A percentile compares a stretch with the other conserved stretches of the same genome.
These are phyloP conservation scores for Rotaria socialis DNA, from an alignment of 2,888 invertebrate species.

Conservation along the genomic window DNA sequence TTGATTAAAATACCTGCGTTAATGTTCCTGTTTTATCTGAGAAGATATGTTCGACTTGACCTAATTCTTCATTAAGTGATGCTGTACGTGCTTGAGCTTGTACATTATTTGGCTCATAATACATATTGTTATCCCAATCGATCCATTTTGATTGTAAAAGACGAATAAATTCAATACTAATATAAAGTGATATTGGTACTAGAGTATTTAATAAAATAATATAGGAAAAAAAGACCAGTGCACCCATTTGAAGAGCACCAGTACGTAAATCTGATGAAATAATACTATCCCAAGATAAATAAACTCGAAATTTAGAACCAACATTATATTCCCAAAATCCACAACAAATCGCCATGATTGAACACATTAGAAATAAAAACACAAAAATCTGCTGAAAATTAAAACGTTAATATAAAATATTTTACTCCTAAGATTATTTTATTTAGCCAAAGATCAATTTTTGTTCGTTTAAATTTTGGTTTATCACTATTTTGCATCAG, in stretches of 20 bases:
- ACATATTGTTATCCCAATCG: constrained; percentile 98
- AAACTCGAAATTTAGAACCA: constrained; percentile 66
- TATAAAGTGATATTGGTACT: constrained; percentile 94
- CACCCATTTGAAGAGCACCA: constrained; percentile 73
- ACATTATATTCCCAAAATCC: constrained; percentile 94
- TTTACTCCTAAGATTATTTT: constrained; percentile 85
- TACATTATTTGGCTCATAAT: constrained; percentile 75
- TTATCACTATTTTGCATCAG: constrained; percentile 99
- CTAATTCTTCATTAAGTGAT: constrained; percentile 93
- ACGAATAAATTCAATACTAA: constrained; percentile 79
- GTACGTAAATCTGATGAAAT: constrained; percentile 66
- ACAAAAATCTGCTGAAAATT: constrained; percentile 72
- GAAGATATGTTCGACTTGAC: constrained; percentile 97
- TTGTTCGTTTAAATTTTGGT: constrained; percentile 96
- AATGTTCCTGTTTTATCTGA: constrained; percentile 98
- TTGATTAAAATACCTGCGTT: constrained; percentile 66
- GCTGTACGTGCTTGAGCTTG: constrained; percentile 92
- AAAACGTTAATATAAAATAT: not conserved
- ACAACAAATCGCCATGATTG: constrained; percentile 93
- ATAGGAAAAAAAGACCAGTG: constrained; percentile 96
- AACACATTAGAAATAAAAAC: constrained; percentile 91
- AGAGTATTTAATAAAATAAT: constrained; percentile 98
- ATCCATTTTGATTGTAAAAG: constrained; percentile 96
- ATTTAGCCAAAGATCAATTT: constrained; percentile 96
- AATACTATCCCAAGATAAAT: constrained; percentile 87